These are phyloP conservation scores for Sylvicapra grimmia DNA, from an alignment of 2,113 vertebrate species.

Conservation along the genomic window DNA sequence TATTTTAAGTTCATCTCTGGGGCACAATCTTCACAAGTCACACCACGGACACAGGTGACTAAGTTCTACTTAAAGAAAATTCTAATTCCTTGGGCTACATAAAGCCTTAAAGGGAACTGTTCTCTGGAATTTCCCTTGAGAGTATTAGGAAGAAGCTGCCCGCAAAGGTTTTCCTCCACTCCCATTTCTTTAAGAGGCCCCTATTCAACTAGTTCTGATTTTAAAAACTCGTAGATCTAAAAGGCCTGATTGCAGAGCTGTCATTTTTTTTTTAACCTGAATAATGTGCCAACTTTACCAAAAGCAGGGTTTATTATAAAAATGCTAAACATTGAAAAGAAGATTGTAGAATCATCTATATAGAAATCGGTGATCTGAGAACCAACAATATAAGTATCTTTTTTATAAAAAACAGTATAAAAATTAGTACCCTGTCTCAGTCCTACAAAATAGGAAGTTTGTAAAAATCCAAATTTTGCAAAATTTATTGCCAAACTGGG, in stretches of 20 bases:
- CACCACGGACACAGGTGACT: neutral
- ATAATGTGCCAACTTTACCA: conserved; percentile 11
- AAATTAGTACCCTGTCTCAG: conserved; percentile 78
- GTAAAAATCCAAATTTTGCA: conserved; percentile 61
- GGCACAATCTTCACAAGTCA: neutral
- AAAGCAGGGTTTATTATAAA: conserved; percentile 20
- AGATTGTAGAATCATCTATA: conserved; percentile 40
- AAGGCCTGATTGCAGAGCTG: neutral
- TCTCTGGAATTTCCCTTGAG: conserved; percentile 16
- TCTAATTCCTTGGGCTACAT: neutral
- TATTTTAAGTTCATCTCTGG: neutral
- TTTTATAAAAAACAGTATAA: conserved; percentile 81
- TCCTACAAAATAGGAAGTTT: conserved; percentile 74
- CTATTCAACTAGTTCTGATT: neutral
- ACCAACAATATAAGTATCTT: conserved; percentile 75
- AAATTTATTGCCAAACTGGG: conserved; percentile 70
- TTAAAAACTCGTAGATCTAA: neutral
- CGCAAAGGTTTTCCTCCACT: neutral
- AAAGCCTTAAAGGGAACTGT: neutral
- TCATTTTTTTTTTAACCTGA: neutral
- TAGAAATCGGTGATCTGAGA: conserved; percentile 51
- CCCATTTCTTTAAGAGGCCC: neutral
- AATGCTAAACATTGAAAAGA: conserved; percentile 56
- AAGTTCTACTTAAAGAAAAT: neutral
- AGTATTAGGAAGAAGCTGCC: neutral